Evolutionary conservation across 2,888 invertebrate genomes (phyloP), one percentile per base, ranked within the genome.

Genomic region (Dasypogon diadema): DNA sequence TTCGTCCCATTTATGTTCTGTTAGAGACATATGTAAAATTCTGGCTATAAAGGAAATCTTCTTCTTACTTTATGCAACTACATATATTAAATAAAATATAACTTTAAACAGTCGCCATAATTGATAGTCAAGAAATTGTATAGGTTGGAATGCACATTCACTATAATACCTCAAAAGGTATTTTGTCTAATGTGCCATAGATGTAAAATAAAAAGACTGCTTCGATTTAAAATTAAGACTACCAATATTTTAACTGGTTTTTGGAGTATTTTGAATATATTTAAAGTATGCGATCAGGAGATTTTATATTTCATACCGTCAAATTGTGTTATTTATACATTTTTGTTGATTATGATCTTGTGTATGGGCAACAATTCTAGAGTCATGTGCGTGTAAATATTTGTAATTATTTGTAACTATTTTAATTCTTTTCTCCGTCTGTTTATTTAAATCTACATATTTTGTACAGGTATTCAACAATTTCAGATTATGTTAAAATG

Each of bases 181-280:
- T 68, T 46, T 48, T 3, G 34, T 21, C 60, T 22, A 2, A 68
- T 48, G 65, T 68, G 65, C 65, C 65, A 68, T 68, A 68, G 46
- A 68, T 26, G 48, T 16, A 63, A 26, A 26, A 24, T 18, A 42
- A 46, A 21, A 68, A 68, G 65, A 68, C 65, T 68, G 65, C 37
- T 68, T 22, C 10, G 16, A 37, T 37, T 37, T 60, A 60, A 60
- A 60, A n/a, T 42, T 60, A 60, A 37, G 60, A 37, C 18, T 37
- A 34, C 2, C 3, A 51, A 37, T 34, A 24, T 60, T 42, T 42
- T 12, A 12, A 42, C n/a, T 42, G 42, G 2, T 42, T 42, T 42
- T 42, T 42, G n/a, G n/a, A 12, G 2, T 12, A 42, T 42, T 12
- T 12, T 12, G 2, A 42, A 6, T 42, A 42, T 12, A 3, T 2